These are phyloP conservation scores for Pelusios castaneus DNA, from an alignment of 2,113 vertebrate species.

Conservation along the genomic window DNA sequence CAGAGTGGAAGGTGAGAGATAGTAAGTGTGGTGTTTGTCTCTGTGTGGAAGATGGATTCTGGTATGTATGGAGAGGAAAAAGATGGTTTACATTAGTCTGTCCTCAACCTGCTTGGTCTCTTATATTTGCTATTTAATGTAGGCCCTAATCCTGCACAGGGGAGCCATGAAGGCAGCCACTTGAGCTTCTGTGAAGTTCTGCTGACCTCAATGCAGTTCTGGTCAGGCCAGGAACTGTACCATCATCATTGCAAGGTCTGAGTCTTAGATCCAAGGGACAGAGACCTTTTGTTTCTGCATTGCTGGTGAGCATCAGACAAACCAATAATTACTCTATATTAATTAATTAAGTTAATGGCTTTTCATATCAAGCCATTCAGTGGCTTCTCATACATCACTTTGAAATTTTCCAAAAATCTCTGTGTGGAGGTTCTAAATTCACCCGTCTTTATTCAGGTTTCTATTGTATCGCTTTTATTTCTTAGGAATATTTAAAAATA, in stretches of 20 bases:
- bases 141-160: not conserved
- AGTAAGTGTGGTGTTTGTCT: not conserved
- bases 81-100: accelerated
- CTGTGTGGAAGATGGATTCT: not conserved
- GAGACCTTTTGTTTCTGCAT: accelerated
- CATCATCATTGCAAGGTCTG: not conserved
- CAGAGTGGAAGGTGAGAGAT: not conserved
- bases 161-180: accelerated
- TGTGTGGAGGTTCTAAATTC: not conserved
- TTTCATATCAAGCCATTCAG: not conserved
- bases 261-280: not conserved
- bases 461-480: not conserved
- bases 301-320: not conserved
- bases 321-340: not conserved
- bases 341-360: not conserved
- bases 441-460: not conserved
- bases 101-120: not conserved
- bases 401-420: not conserved
- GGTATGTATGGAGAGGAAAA: not conserved
- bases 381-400: not conserved
- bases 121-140: not conserved
- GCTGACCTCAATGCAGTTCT: not conserved
- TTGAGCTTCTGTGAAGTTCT: not conserved
- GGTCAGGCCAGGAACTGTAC: not conserved
- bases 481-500: not conserved